These are phyloP conservation scores for Orycteropus afer DNA, from an alignment of 2,113 vertebrate species.

Conservation along the genomic window DNA sequence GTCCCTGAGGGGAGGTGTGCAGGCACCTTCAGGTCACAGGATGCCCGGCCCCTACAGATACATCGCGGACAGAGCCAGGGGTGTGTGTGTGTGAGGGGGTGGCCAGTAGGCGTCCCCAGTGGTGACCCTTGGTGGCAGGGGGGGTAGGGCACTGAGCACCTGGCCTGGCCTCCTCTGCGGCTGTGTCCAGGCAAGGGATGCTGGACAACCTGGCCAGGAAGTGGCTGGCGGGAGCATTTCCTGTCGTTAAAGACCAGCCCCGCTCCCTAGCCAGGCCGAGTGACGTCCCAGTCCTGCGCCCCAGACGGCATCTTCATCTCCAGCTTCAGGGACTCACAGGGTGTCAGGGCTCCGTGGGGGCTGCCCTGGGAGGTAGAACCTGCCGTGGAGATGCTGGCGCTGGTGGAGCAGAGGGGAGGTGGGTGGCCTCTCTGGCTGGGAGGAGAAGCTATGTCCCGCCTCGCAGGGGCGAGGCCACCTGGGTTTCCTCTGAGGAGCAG, in stretches of 20 bases:
- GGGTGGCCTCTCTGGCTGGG: slow-evolving; percentile 56
- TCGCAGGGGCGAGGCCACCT: neutral
- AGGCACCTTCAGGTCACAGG: neutral
- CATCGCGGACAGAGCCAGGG: neutral
- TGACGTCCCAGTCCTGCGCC: slow-evolving; percentile 26
- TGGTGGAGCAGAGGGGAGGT: neutral
- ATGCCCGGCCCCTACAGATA: neutral
- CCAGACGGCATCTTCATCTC: neutral
- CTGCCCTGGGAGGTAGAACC: neutral
- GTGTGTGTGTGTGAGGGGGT: too few relatives aligned
- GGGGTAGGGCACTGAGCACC: too few relatives aligned
- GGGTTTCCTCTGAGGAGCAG: slow-evolving; percentile 22
- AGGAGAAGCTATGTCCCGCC: neutral
- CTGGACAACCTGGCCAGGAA: slow-evolving; percentile 56
- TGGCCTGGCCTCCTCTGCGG: neutral
- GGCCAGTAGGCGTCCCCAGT: neutral
- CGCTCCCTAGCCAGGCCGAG: neutral
- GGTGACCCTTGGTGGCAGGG: neutral
- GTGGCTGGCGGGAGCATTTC: slow-evolving; percentile 49
- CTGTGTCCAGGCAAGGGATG: neutral
- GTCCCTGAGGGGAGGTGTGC: neutral
- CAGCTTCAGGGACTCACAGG: neutral
- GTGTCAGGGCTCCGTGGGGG: neutral
- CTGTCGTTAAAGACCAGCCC: slow-evolving; percentile 23
- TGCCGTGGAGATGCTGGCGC: neutral